These are phyloP conservation scores for Linyphia triangularis DNA, from an alignment of 2,888 invertebrate species.

Conservation along the genomic window DNA sequence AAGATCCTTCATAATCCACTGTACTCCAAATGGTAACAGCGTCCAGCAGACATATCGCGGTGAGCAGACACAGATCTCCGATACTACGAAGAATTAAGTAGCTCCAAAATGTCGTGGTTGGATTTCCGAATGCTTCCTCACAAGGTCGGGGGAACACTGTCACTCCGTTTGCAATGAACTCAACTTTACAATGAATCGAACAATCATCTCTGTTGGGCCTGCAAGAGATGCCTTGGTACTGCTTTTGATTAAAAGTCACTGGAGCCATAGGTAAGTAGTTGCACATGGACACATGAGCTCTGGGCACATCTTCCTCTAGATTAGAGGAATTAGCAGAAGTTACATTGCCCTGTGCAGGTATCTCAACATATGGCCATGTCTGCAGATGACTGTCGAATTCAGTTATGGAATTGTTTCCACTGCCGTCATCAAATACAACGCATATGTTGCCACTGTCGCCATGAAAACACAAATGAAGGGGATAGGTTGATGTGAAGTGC, in stretches of 20 bases:
- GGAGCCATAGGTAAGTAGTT: constrained; percentile 73
- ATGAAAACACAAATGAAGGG: constrained; percentile 76
- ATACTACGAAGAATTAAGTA: constrained; percentile 85
- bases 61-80: constrained; percentile 88
- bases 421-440: constrained; percentile 63
- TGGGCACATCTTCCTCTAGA: constrained; percentile 50
- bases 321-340: not conserved
- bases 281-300: constrained; percentile 72
- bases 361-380: constrained; percentile 75
- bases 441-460: constrained; percentile 67
- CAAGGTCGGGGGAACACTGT: constrained; percentile 73
- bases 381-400: constrained; percentile 76
- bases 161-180: constrained; percentile 46
- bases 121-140: constrained; percentile 82
- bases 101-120: constrained; percentile 85
- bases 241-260: constrained; percentile 70
- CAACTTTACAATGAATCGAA: constrained; percentile 68
- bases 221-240: constrained; percentile 74
- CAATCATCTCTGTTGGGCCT: constrained; percentile 68
- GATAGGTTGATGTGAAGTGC: constrained; percentile 63
- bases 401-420: constrained; percentile 49
- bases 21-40: constrained; percentile 76
- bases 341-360: constrained; percentile 14
- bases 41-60: constrained; percentile 81
- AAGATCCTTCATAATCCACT: constrained; percentile 74